These are phyloP conservation scores for Battus philenor DNA, from an alignment of 1,140 invertebrate genomes.

Conservation along the genomic window DNA sequence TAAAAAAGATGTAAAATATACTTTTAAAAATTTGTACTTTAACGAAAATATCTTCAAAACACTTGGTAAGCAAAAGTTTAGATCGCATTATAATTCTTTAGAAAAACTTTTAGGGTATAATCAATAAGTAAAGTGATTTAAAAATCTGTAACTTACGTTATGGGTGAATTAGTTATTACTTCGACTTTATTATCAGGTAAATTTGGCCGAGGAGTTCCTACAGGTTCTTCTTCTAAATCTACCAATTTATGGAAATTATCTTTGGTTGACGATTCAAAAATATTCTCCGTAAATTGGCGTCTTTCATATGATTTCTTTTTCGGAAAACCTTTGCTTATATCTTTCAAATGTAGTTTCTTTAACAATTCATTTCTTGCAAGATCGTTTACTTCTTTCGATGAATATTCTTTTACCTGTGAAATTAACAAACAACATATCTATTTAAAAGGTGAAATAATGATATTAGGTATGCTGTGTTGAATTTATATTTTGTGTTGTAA, in stretches of 20 bases:
- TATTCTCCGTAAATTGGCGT: slow-evolving; percentile 26
- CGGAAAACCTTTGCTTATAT: slow-evolving; percentile 38
- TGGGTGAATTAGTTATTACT: slow-evolving; percentile 44
- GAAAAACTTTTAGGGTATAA: too few species aligned
- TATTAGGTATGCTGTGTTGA: too few species aligned
- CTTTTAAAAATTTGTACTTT: too few species aligned
- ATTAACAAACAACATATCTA: neutral
- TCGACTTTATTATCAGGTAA: slow-evolving; percentile 49
- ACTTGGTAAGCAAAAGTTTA: too few species aligned
- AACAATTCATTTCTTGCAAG: slow-evolving; percentile 49
- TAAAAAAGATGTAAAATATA: too few species aligned
- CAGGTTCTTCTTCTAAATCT: slow-evolving; percentile 56
- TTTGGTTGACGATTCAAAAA: slow-evolving; percentile 35
- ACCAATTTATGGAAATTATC: slow-evolving; percentile 40
- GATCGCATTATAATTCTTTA: too few species aligned
- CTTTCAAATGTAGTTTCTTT: slow-evolving; percentile 35
- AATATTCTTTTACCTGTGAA: slow-evolving; percentile 58
- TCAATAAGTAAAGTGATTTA: too few species aligned
- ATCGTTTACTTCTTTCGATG: slow-evolving; percentile 55
- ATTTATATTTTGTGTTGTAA: too few species aligned
- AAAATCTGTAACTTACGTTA: slow-evolving; percentile 51
- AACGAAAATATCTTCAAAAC: too few species aligned
- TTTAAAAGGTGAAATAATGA: slow-evolving; percentile 16
- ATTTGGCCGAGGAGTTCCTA: slow-evolving; percentile 45
- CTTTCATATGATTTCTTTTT: slow-evolving; percentile 26